phyloP scores from a whole-genome alignment of 2,888 invertebrate genomes.

The Lycia hirtaria region DNA sequence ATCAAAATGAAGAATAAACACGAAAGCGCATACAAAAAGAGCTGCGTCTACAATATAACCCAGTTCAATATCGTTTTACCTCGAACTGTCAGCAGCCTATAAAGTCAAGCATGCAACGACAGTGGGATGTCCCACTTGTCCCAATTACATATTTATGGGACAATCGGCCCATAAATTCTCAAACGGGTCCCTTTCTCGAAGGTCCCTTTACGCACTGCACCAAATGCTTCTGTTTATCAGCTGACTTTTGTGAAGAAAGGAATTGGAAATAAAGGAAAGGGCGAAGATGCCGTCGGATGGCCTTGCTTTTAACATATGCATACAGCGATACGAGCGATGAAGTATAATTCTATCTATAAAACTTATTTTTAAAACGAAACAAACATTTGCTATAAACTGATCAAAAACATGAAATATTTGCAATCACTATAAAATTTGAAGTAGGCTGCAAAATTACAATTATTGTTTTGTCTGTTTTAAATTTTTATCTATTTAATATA shows the following conservation, averaged over 20 bases:
- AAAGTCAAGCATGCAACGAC: slow-evolving; percentile 35
- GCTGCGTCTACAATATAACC: neutral
- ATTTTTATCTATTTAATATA: too few relatives aligned
- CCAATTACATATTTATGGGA: slow-evolving; percentile 54
- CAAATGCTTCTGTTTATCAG: slow-evolving; percentile 13
- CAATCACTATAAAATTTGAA: too few relatives aligned
- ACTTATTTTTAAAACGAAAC: too few relatives aligned
- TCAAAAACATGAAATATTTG: too few relatives aligned
- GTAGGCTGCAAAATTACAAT: too few relatives aligned
- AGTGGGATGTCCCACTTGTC: slow-evolving; percentile 48
- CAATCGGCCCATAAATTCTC: slow-evolving; percentile 5
- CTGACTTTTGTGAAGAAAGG: neutral
- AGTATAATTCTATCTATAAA: too few relatives aligned
- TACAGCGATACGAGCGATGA: too few relatives aligned
- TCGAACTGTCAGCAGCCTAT: slow-evolving; percentile 27
- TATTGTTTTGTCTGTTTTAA: too few relatives aligned
- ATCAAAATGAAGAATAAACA: too few relatives aligned
- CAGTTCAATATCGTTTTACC: neutral
- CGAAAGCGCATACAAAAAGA: neutral
- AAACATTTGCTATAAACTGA: too few relatives aligned
- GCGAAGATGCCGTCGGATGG: too few relatives aligned
- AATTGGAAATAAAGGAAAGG: neutral
- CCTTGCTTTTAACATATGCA: too few relatives aligned
- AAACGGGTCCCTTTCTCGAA: slow-evolving; percentile 11
- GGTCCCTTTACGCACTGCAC: slow-evolving; percentile 38